Evolutionary conservation across 2,888 invertebrate genomes (phyloP), one percentile per base, ranked within the genome.

Genomic region (Clusia tigrina): DNA sequence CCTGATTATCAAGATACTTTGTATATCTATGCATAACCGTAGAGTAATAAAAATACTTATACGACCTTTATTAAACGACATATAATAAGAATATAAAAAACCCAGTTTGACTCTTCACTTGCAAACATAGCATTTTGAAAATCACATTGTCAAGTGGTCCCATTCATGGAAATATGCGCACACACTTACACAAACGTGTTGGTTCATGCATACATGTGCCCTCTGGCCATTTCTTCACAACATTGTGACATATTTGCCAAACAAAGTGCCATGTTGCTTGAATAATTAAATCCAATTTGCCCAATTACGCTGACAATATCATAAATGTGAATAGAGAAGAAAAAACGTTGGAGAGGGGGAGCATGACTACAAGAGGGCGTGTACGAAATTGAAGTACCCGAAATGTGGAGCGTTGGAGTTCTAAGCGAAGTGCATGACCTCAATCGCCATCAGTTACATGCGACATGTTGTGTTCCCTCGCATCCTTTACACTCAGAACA

Each of bases 241-340:
- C n/a, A 12, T 42, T 42, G 9, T 42, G 42, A 42, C 42, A 42
- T n/a, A 42, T 42, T 42, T 42, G 42, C n/a, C n/a, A 42, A 42
- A 42, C 42, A 42, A 42, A 3, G n/a, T 42, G 42, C 12, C 3
- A 6, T 42, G 42, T 17, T n/a, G 12, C 42, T 42, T 42, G n/a
- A 42, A 42, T 42, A 42, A 42, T 42, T 42, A 42, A 42, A 42
- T 42, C 15, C 42, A 42, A 42, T 42, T 42, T 15, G 42, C 42
- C 15, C 42, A 42, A 42, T 42, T 42, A 42, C 42, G 3, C n/a
- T 42, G 42, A 3, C n/a, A n/a, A n/a, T 42, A 17, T 42, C 42
- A 42, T 6, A 42, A 32, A 32, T 32, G 32, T 32, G 5, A 32
- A 32, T 32, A 12, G 32, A 32, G 32, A 32, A 32, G 12, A 32